A percentile compares a stretch with the other conserved stretches of the same genome.
These are phyloP conservation scores for Saturnia pavonia DNA, from an alignment of 2,888 invertebrate genomes.

Conservation along the genomic window DNA sequence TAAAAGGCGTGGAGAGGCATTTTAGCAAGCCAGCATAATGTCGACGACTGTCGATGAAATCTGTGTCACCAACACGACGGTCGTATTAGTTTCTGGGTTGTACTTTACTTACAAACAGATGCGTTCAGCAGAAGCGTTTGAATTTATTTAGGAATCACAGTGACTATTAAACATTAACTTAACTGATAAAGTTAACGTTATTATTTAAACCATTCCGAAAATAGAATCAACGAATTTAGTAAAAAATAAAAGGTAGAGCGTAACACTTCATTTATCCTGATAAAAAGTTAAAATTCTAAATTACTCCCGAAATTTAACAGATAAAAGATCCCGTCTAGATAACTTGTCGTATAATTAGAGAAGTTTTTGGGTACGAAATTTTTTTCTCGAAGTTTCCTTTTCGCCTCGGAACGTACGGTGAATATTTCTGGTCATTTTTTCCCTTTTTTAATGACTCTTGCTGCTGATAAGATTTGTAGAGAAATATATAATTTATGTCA, in stretches of 20 bases:
- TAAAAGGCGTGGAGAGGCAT: no score
- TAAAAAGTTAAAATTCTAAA: slow-evolving; percentile 8
- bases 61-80: no score
- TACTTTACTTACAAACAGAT: no score
- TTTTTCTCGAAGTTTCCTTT: slow-evolving; percentile 3
- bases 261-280: slow-evolving; percentile 10
- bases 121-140: no score
- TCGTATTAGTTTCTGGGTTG: no score
- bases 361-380: slow-evolving; percentile 8
- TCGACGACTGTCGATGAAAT: no score
- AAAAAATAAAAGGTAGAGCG: not conserved
- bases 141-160: no score
- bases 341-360: slow-evolving; percentile 13
- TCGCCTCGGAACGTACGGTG: not conserved
- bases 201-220: not conserved
- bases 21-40: no score
- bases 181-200: not conserved
- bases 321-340: slow-evolving; percentile 14
- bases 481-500: not conserved
- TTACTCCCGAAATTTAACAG: slow-evolving; percentile 15
- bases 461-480: not conserved
- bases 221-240: not conserved
- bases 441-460: not conserved
- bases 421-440: not conserved
- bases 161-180: not conserved